Evolutionary conservation across 2,797 vertebrate species (phyloP), one percentile per base, ranked within the genome.

Genomic region (Neomorphus geoffroyi): DNA sequence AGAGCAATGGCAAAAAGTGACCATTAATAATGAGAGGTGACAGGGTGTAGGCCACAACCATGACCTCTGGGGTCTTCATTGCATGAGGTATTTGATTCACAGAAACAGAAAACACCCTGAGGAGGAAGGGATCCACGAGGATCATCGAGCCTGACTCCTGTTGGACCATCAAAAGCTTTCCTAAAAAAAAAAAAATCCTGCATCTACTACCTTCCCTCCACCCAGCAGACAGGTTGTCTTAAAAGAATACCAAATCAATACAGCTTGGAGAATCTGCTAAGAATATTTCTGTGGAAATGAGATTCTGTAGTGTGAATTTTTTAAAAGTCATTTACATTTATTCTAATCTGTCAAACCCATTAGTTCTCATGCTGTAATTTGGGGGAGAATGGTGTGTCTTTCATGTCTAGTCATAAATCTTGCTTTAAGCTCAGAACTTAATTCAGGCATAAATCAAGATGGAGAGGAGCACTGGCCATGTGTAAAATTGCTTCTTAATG

Each of bases 341-440:
- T 64, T 82, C 51, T 45, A 26, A 93, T 72, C 82, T 93, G 93
- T 90, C 93, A 92, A 92, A 78, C 11, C 70, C 58, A 71, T 93
- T 77, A 61, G 3, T 65, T 69, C 39, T 28, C 53, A 13, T 13
- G 45, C 70, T 78, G 41, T 54, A 35, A 27, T 75, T 92, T 82
- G 51, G 7, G n/a, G 75, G 50, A 88, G 75, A 64, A 43, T 3
- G 28, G 41, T 2, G 0, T 69, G 33, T 70, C 45, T 91, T 80
- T 67, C 4, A 0, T 24, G 24, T 80, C n/a, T 35, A 70, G 37
- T 33, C 27, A 11, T 17, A 53, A 74, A 88, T 88, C 66, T 50
- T 86, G 37, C 62, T 86, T 72, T 56, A 65, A 84, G 73, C 43
- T 88, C 51, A 51, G 78, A 72, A 43, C 39, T 53, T 18, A 28